Evolutionary conservation across 2,113 vertebrate genomes (phyloP).

Genomic region (Lipophrys pholis): DNA sequence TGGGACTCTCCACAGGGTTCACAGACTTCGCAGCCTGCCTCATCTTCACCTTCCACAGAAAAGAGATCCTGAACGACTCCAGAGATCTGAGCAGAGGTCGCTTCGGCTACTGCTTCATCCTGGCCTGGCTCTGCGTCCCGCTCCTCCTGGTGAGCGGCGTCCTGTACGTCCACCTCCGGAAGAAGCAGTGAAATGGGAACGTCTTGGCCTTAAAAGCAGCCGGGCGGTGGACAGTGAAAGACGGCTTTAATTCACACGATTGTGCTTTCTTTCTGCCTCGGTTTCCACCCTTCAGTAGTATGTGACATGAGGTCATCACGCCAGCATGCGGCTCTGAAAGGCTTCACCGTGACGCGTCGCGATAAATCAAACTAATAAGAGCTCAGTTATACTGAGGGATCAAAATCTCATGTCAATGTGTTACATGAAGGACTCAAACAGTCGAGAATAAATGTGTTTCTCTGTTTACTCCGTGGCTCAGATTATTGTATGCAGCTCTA

Average conservation of each 20-base stretch:
- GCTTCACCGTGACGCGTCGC: background rate
- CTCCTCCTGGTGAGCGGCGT: constrained; percentile 85
- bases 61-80: constrained; percentile 80
- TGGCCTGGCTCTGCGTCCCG: constrained; percentile 90
- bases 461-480: constrained; percentile 4
- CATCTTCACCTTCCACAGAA: constrained; percentile 86
- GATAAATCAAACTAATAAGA: constrained; percentile 2
- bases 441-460: too few relatives aligned
- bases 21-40: constrained; percentile 86
- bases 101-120: constrained; percentile 89
- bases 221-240: too few relatives aligned
- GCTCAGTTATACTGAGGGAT: background rate
- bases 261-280: constrained; percentile 9
- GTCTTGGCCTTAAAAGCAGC: too few relatives aligned
- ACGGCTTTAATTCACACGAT: background rate
- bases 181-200: constrained; percentile 77
- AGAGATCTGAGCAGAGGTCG: constrained; percentile 74
- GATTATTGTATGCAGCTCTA: background rate
- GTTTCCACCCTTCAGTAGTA: background rate
- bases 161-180: constrained; percentile 89
- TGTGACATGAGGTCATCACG: background rate
- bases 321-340: background rate
- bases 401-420: background rate
- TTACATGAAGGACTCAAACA: constrained; percentile 2
- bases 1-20: constrained; percentile 76